A percentile compares a stretch with the other conserved stretches of the same genome.
phyloP scores from a whole-genome alignment of 2,797 vertebrate species.

The Oreochromis grahami region DNA sequence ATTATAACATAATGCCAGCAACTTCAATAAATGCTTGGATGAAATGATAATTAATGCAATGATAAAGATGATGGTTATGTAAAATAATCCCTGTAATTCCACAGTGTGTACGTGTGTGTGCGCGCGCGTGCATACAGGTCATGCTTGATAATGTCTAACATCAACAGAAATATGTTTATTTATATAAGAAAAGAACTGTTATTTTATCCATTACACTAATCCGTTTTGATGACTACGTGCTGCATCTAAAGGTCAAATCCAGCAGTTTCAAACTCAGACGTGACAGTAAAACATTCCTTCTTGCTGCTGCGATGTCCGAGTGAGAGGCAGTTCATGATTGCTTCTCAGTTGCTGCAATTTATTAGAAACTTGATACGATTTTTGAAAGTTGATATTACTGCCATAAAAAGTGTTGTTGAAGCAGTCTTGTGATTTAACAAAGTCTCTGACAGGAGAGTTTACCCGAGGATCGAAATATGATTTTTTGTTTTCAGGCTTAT shows the following conservation, averaged over 20 bases:
- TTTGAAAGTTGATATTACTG: background rate
- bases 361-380: background rate
- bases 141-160: background rate
- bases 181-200: background rate
- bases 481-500: background rate
- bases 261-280: background rate
- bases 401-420: background rate
- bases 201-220: background rate
- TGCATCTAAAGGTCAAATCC: background rate
- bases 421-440: background rate
- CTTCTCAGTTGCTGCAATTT: background rate
- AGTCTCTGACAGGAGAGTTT: background rate
- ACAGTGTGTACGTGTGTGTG: fast-evolving
- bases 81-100: no score
- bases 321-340: background rate
- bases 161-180: background rate
- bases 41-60: no score
- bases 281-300: background rate
- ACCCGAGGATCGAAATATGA: background rate
- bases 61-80: no score
- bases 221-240: background rate
- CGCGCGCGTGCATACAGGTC: background rate
- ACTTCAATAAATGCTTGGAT: no score
- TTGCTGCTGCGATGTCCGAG: background rate
- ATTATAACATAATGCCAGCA: no score